Conservation (phyloP, 2,888 invertebrate genomes). For the Nephrotoma appendiculata region DNA sequence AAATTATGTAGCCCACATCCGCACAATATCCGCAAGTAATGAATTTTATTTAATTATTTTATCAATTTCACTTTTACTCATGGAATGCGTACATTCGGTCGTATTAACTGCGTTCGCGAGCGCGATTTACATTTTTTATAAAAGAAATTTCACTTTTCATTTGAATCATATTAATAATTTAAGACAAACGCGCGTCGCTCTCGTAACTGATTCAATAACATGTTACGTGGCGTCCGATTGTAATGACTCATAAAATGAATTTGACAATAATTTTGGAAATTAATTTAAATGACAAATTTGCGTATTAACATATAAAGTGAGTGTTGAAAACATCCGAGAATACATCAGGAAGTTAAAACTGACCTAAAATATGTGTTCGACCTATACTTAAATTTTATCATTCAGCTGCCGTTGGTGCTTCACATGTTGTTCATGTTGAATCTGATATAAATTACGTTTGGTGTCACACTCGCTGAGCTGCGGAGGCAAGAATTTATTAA, state of each 20-base stretch:
- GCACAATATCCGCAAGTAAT: not conserved
- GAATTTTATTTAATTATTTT: too few relatives aligned
- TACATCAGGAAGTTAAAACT: not conserved
- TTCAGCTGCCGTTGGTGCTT: too few relatives aligned
- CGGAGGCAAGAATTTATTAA: too few relatives aligned
- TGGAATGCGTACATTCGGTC: not conserved
- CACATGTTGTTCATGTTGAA: too few relatives aligned
- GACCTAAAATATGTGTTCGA: not conserved
- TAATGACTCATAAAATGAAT: not conserved
- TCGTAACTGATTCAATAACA: not conserved
- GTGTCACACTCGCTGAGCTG: too few relatives aligned
- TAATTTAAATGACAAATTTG: too few relatives aligned
- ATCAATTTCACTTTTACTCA: not conserved
- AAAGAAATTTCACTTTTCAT: not conserved
- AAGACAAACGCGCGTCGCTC: not conserved
- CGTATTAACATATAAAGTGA: not conserved
- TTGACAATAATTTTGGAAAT: too few relatives aligned
- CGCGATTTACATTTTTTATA: not conserved
- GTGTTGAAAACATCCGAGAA: not conserved
- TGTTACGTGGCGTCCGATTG: not conserved
- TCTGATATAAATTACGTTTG: too few relatives aligned
- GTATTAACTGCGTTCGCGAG: not conserved
- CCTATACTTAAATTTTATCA: too few relatives aligned
- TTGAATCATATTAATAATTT: not conserved
- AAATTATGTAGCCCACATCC: not conserved